phyloP scores from a whole-genome alignment of 1,140 invertebrate species.

The Drosophila guanche region DNA sequence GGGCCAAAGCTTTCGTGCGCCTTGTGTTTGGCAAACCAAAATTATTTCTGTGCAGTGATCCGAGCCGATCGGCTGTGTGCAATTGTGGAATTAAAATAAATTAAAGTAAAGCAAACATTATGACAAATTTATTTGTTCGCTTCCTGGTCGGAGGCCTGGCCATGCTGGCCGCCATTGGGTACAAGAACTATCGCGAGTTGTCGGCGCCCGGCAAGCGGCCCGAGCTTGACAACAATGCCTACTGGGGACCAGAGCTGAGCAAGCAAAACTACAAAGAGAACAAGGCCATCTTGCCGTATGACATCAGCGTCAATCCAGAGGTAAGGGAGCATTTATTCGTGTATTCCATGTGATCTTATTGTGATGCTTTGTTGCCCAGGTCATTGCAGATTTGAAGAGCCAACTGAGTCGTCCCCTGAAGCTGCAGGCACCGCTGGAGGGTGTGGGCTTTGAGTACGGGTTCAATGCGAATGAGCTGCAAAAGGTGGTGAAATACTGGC shows the following conservation, averaged over 20 bases:
- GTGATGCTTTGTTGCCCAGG: constrained; percentile 71
- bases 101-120: constrained; percentile 1
- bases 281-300: constrained; percentile 57
- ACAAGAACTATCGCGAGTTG: constrained; percentile 66
- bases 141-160: constrained; percentile 54
- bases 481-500: constrained; percentile 89
- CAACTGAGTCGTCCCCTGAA: constrained; percentile 85
- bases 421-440: constrained; percentile 87
- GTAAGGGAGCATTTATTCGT: constrained; percentile 16
- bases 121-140: constrained; percentile 36
- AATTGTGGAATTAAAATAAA: not conserved
- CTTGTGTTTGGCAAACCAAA: constrained; percentile 4
- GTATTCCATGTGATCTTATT: not conserved
- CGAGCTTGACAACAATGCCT: constrained; percentile 65
- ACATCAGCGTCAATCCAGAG: constrained; percentile 63
- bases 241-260: constrained; percentile 61
- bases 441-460: constrained; percentile 90
- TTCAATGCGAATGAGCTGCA: constrained; percentile 89
- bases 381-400: constrained; percentile 86
- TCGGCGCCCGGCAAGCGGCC: constrained; percentile 55
- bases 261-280: constrained; percentile 53
- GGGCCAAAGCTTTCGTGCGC: constrained; percentile 27
- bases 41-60: constrained; percentile 27
- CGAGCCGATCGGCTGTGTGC: not conserved
- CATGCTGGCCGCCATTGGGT: constrained; percentile 42